A percentile compares a stretch with the other conserved stretches of the same genome.
These are phyloP conservation scores for Parapsyche elsis DNA, from an alignment of 1,140 invertebrate genomes.

Conservation along the genomic window DNA sequence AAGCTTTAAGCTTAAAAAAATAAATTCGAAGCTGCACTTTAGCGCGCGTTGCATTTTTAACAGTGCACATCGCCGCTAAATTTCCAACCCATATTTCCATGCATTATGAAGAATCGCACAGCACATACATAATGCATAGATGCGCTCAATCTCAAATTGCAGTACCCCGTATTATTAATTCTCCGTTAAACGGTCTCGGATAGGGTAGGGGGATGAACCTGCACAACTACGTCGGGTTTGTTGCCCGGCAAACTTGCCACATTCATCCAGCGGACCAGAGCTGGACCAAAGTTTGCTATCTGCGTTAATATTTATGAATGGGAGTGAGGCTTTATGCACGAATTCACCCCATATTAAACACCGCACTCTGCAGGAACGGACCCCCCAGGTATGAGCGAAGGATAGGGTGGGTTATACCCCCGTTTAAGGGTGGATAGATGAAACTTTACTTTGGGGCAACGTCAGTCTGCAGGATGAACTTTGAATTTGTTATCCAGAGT, in stretches of 20 bases:
- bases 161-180: slow-evolving; percentile 1
- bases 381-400: not conserved
- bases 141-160: not conserved
- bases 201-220: slow-evolving; percentile 6
- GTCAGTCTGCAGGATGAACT: not conserved
- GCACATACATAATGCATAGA: not conserved
- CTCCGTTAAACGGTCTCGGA: not conserved
- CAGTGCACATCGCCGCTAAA: not conserved
- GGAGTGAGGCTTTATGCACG: slow-evolving; percentile 2
- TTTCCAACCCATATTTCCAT: too few species aligned
- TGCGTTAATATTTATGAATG: slow-evolving; percentile 29
- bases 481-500: too few species aligned
- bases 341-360: slow-evolving; percentile 11
- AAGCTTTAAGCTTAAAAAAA: too few species aligned
- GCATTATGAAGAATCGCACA: too few species aligned
- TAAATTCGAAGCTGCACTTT: too few species aligned
- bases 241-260: not conserved
- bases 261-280: not conserved
- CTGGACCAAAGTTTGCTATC: not conserved
- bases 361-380: not conserved
- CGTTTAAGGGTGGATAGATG: not conserved
- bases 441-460: not conserved
- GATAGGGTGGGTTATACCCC: not conserved
- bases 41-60: not conserved
- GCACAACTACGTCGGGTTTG: not conserved